phyloP scores from a whole-genome alignment of 2,888 invertebrate species.

The Antitype chi region DNA sequence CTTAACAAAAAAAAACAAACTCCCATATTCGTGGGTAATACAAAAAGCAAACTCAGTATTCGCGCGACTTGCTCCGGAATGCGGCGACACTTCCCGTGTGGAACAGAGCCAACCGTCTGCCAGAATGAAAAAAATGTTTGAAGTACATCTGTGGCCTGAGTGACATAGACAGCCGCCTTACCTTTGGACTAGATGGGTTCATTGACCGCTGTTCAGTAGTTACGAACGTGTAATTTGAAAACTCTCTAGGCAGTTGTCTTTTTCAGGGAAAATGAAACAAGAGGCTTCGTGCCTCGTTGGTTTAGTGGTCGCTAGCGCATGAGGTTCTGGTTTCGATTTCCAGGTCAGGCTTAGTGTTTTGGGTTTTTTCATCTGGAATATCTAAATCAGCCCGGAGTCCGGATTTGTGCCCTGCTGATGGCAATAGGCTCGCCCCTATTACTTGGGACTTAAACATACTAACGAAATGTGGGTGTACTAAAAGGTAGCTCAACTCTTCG shows the following conservation, averaged over 20 bases:
- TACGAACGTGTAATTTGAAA: constrained; percentile 19
- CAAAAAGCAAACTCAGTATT: constrained; percentile 40
- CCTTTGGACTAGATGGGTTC: constrained; percentile 53
- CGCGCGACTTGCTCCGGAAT: constrained; percentile 61
- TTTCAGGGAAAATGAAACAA: not conserved
- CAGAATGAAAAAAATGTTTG: constrained; percentile 61
- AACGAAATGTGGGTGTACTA: not conserved
- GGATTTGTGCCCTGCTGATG: not conserved
- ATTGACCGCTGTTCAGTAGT: constrained; percentile 40
- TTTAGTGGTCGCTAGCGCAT: not conserved
- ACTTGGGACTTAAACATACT: not conserved
- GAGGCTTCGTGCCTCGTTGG: not conserved
- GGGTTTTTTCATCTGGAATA: not conserved
- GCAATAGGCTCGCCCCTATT: no score
- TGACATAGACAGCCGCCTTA: constrained; percentile 62
- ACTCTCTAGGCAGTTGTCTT: constrained; percentile 1
- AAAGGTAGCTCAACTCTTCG: not conserved
- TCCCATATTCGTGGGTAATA: constrained; percentile 32
- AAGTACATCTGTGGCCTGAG: constrained; percentile 55
- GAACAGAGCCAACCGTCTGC: constrained; percentile 67
- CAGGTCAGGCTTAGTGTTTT: not conserved
- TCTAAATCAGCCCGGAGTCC: not conserved
- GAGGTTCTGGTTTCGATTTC: not conserved
- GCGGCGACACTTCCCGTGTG: constrained; percentile 65
- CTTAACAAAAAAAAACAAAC: not conserved